These are phyloP conservation scores for Umimayanthus kanabou DNA, from an alignment of 92 coral and sea anemone species.

Conservation along the genomic window DNA sequence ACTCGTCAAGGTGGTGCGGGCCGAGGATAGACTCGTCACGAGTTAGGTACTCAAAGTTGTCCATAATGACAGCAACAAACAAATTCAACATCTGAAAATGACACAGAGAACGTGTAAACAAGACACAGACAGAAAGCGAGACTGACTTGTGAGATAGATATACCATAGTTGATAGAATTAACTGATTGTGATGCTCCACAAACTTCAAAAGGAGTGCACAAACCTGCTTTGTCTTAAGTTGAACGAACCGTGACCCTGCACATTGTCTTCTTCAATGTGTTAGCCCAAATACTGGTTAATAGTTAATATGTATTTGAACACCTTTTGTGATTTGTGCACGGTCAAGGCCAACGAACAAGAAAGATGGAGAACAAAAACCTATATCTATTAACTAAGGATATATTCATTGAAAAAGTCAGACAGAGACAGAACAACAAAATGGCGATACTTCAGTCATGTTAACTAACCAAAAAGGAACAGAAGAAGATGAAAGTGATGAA, in stretches of 20 bases:
- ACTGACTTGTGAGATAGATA: neutral
- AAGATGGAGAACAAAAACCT: too few relatives aligned
- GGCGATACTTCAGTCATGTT: neutral
- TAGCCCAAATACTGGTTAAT: too few relatives aligned
- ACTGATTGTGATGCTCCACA: too few relatives aligned
- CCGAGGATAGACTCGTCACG: conserved; percentile 99
- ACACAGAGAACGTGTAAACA: neutral
- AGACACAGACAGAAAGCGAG: neutral
- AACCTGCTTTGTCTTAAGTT: too few relatives aligned
- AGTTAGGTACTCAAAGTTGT: conserved; percentile 97
- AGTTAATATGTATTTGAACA: too few relatives aligned
- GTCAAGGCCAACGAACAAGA: too few relatives aligned
- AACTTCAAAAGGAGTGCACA: too few relatives aligned
- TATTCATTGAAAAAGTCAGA: neutral
- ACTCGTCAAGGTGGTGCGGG: conserved; percentile 99
- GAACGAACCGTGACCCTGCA: too few relatives aligned
- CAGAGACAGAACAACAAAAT: neutral
- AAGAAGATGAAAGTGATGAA: conserved; percentile 94
- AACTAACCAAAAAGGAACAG: conserved; percentile 94
- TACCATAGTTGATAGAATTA: too few relatives aligned
- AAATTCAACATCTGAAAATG: conserved; percentile 80
- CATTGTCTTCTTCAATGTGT: too few relatives aligned
- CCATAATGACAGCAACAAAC: conserved; percentile 99
- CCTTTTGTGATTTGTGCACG: too few relatives aligned
- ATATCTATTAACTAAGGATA: neutral